A percentile compares a stretch with the other conserved stretches of the same genome.
phyloP scores from a whole-genome alignment of 2,888 invertebrate species.

The Heliconius charithonia region DNA sequence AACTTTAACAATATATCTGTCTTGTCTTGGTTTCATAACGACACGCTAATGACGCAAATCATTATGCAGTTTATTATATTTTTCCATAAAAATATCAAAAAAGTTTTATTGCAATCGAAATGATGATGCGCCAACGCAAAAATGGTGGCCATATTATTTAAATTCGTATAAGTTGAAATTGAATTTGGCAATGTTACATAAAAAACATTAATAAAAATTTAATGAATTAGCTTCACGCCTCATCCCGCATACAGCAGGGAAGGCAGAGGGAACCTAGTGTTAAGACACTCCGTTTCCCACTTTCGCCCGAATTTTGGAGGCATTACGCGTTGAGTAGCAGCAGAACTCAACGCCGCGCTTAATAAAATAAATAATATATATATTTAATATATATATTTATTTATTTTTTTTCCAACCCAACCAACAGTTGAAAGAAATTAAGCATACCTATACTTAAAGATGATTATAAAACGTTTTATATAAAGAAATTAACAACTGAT shows the following conservation, averaged over 20 bases:
- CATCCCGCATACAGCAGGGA: too few species aligned
- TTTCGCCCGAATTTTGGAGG: too few species aligned
- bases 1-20: conserved; percentile 4
- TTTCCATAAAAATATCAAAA: not conserved
- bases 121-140: not conserved
- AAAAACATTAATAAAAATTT: too few species aligned
- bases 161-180: not conserved
- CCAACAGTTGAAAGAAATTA: not conserved
- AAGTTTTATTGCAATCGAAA: conserved; percentile 17
- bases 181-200: not conserved
- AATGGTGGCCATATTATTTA: not conserved
- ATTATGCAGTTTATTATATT: conserved; percentile 15
- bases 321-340: too few species aligned
- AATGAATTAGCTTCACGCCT: too few species aligned
- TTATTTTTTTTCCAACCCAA: too few species aligned
- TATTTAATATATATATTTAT: too few species aligned
- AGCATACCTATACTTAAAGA: not conserved
- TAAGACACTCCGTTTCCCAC: too few species aligned
- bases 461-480: not conserved
- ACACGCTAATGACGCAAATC: conserved; percentile 14
- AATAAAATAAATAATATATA: too few species aligned
- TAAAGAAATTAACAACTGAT: too few species aligned
- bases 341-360: too few species aligned
- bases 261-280: too few species aligned
- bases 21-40: conserved; percentile 10